Evolutionary conservation across 2,797 vertebrate species (phyloP).

Genomic region (Melanogrammus aeglefinus): DNA sequence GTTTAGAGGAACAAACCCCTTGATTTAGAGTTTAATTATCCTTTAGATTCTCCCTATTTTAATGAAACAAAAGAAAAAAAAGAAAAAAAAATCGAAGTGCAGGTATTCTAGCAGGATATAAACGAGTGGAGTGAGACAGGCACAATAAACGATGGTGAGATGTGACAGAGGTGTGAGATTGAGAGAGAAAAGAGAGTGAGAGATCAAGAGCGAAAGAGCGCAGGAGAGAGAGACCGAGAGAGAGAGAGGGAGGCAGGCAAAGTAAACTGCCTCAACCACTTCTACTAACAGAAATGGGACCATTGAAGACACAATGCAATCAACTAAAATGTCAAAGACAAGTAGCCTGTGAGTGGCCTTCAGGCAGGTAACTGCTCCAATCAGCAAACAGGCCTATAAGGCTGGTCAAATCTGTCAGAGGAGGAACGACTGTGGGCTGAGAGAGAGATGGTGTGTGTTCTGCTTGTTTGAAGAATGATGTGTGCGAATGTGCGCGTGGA

Average conservation of each 20-base stretch:
- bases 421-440: conserved; percentile 19
- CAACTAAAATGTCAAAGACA: conserved; percentile 68
- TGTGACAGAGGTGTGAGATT: neutral
- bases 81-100: neutral
- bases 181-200: neutral
- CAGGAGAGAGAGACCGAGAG: neutral
- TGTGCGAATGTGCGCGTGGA: neutral
- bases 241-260: neutral
- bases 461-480: neutral
- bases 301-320: conserved; percentile 58
- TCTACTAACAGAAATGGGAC: conserved; percentile 38
- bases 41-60: neutral
- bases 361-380: conserved; percentile 66
- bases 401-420: conserved; percentile 54
- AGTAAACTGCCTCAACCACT: conserved; percentile 23
- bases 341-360: conserved; percentile 59
- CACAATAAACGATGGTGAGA: neutral
- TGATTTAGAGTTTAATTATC: neutral
- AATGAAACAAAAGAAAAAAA: neutral
- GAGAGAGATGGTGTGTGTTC: conserved; percentile 24
- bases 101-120: neutral
- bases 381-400: conserved; percentile 63
- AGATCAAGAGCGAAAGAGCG: no score
- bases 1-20: neutral
- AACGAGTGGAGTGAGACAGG: neutral